Percentiles rank a stretch among this genome's conserved stretches.
Conservation (phyloP, 2,888 invertebrate genomes). For the Dascillus cervinus region DNA sequence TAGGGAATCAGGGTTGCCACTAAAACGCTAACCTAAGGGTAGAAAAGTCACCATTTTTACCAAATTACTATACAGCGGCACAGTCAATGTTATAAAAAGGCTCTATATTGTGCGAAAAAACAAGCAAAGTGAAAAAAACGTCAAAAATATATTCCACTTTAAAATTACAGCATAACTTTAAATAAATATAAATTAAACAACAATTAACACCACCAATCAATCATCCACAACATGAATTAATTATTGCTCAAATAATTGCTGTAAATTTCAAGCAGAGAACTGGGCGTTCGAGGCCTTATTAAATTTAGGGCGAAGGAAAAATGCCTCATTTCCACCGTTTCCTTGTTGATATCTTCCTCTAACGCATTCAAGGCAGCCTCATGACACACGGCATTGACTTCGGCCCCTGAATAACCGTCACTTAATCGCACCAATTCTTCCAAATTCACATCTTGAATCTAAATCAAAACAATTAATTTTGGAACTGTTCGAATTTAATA, state of each 20-base stretch:
- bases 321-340: constrained; percentile 56
- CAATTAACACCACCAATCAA: too few relatives aligned
- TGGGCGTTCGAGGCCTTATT: constrained; percentile 70
- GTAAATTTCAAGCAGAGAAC: constrained; percentile 64
- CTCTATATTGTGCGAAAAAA: too few relatives aligned
- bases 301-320: constrained; percentile 64
- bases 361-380: constrained; percentile 85
- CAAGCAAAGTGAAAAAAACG: too few relatives aligned
- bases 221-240: too few relatives aligned
- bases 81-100: too few relatives aligned
- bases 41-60: too few relatives aligned
- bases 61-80: too few relatives aligned
- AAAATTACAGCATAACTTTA: too few relatives aligned
- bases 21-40: too few relatives aligned
- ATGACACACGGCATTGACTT: constrained; percentile 82
- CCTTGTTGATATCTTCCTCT: constrained; percentile 62
- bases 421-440: constrained; percentile 61
- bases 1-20: too few relatives aligned
- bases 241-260: constrained; percentile 7
- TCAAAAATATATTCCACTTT: too few relatives aligned
- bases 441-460: constrained; percentile 53
- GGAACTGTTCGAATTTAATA: neutral
- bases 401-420: constrained; percentile 88
- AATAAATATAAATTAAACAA: too few relatives aligned
- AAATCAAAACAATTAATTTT: constrained; percentile 11